Base-by-base conservation (phyloP, 1,140 invertebrate genomes). In the Macrobrachium nipponense region DNA sequence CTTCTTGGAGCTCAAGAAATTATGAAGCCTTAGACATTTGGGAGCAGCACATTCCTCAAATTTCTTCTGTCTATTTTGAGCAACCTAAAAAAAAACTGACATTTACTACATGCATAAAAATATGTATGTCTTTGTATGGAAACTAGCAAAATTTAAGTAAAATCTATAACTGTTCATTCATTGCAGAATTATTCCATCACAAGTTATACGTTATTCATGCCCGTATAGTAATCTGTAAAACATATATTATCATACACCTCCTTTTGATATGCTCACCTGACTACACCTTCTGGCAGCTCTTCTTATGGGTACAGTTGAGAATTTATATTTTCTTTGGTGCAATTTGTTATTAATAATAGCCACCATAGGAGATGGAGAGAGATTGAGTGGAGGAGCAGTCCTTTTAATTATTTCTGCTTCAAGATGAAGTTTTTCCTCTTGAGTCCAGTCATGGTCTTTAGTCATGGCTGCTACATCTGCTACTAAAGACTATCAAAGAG, bases 281-380 rank as follows among this genome's bases (percentile, higher is more conserved):
- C 88, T 89, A 66, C 87, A 87, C 51, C 88, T 81, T 59, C 80
- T 72, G 20, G 88, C 86, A 43, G 86, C 86, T 72, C 88, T 86
- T 62, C 80, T 84, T 17, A 87, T 72, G 15, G 78, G 81, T 4
- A 87, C 78, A 18, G 84, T 82, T 58, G 81, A 81, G 58, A 89
- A 87, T 44, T 84, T 95, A 94, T 89, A 95, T 66, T 89, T 89
- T 43, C 78, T 82, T 60, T 87, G 94, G 89, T 96, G 94, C 44
- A 96, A 90, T 87, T 94, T 93, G 73, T 95, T 95, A 43, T 94
- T 93, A 72, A 95, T 92, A 64, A 96, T 91, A 44, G 95, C 94
- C 20, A 97, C 94, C 36, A 95, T 93, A 8, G 96, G 96, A 89
- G 96, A 94, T 2, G 97, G 96, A 91, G 97, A 96, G 18, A 98